Conservation (phyloP, 1,140 invertebrate genomes). For the Bombus impatiens region DNA sequence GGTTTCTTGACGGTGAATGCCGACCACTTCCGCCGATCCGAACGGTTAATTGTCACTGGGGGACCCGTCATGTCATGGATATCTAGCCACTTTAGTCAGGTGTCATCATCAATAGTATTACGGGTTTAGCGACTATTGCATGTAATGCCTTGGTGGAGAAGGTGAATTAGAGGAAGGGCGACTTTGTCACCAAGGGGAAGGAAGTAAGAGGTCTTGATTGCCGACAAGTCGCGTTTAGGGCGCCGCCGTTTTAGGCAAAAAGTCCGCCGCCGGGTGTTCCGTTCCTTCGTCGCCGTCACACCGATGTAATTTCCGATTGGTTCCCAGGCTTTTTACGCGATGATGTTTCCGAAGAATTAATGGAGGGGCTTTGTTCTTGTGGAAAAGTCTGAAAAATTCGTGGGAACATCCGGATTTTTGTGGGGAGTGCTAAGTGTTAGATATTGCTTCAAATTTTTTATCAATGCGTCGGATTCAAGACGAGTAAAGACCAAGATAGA, state of each 20-base stretch:
- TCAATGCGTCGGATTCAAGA: too few relatives aligned
- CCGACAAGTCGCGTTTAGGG: not conserved
- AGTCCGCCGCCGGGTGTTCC: not conserved
- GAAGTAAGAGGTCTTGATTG: conserved; percentile 25
- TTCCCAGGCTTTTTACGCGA: conserved; percentile 5
- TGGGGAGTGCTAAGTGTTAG: not conserved
- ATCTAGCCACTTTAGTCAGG: not conserved
- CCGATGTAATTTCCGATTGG: conserved; percentile 40
- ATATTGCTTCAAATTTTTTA: too few relatives aligned
- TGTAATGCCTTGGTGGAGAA: too few relatives aligned
- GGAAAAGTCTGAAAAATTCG: not conserved
- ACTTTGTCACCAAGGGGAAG: not conserved
- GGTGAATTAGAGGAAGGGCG: not conserved
- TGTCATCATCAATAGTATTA: not conserved
- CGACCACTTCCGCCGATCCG: conserved; percentile 50
- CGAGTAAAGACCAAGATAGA: too few relatives aligned
- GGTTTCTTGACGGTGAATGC: conserved; percentile 15
- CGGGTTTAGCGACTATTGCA: not conserved
- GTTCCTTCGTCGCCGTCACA: not conserved
- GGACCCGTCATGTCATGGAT: not conserved
- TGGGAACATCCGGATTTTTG: not conserved
- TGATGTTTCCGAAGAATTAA: not conserved
- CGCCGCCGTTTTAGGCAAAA: conserved; percentile 2
- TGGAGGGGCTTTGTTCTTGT: not conserved
- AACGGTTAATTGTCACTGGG: conserved; percentile 55